Evolutionary conservation across 1,140 invertebrate species (phyloP).

Genomic region (Drosophila subpulchrella): DNA sequence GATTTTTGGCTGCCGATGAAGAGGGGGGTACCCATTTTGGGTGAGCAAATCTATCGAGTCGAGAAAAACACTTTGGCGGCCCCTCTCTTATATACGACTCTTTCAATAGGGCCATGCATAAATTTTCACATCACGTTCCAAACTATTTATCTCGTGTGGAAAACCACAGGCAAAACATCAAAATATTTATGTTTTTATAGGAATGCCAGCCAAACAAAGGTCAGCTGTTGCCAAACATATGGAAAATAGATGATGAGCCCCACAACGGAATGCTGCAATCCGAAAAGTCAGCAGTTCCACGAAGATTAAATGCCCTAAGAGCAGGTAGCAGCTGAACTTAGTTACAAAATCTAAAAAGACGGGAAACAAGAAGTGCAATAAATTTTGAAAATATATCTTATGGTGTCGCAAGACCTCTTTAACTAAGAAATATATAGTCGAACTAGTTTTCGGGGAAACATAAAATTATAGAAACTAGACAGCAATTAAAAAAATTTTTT

Average conservation of each 20-base stretch:
- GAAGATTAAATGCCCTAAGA: slow-evolving; percentile 6
- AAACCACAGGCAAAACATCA: slow-evolving; percentile 38
- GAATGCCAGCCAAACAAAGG: slow-evolving; percentile 45
- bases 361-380: background rate
- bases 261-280: slow-evolving; percentile 36
- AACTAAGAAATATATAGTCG: background rate
- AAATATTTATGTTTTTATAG: slow-evolving; percentile 43
- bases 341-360: background rate
- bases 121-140: slow-evolving; percentile 47
- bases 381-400: background rate
- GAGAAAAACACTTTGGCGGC: slow-evolving; percentile 14
- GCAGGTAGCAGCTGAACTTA: slow-evolving; percentile 8
- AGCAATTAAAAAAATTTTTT: background rate
- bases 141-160: slow-evolving; percentile 44
- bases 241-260: slow-evolving; percentile 31
- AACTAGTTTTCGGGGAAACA: background rate
- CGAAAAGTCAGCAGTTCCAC: slow-evolving; percentile 1
- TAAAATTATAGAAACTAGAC: background rate
- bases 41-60: slow-evolving; percentile 28
- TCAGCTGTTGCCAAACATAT: slow-evolving; percentile 47
- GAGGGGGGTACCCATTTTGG: slow-evolving; percentile 18
- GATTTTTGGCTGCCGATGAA: slow-evolving; percentile 11
- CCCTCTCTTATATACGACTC: slow-evolving; percentile 19
- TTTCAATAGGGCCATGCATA: slow-evolving; percentile 21
- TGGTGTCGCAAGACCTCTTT: background rate